Evolutionary conservation across 2,797 vertebrate genomes (phyloP).

Genomic region (Chanos chanos): DNA sequence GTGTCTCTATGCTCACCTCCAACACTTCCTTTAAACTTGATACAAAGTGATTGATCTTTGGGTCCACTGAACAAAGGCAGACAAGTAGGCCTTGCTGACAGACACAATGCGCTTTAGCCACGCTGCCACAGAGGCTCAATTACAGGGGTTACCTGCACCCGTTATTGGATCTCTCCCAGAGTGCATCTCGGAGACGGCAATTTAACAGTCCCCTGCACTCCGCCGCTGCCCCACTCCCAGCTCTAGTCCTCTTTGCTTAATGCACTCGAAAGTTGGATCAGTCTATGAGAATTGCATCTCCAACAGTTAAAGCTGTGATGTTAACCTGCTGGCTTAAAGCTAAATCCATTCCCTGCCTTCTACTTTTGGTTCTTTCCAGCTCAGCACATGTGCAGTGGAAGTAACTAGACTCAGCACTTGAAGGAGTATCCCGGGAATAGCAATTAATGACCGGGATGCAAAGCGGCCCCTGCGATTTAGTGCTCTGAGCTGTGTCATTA

Average conservation of each 20-base stretch:
- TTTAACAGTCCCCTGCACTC: constrained; percentile 33
- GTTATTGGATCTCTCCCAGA: constrained; percentile 35
- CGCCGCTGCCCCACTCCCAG: constrained; percentile 8
- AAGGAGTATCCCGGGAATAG: too few relatives aligned
- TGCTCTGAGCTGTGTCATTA: too few relatives aligned
- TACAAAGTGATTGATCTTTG: constrained; percentile 57
- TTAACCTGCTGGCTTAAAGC: constrained; percentile 16
- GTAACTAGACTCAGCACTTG: too few relatives aligned
- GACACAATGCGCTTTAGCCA: constrained; percentile 30
- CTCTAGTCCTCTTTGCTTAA: constrained; percentile 23
- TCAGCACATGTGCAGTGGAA: too few relatives aligned
- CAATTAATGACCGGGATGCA: too few relatives aligned
- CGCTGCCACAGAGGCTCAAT: constrained; percentile 46
- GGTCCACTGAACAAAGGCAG: constrained; percentile 49
- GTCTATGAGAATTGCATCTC: constrained; percentile 16
- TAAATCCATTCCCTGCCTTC: constrained; percentile 25
- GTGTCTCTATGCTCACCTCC: constrained; percentile 40
- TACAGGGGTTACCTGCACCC: constrained; percentile 39
- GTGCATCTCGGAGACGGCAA: constrained; percentile 36
- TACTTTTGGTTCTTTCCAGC: constrained; percentile 7
- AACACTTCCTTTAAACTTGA: constrained; percentile 60
- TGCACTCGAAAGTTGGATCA: constrained; percentile 21
- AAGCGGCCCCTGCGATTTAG: too few relatives aligned
- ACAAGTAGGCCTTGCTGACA: constrained; percentile 42
- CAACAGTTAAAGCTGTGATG: not conserved